These are phyloP conservation scores for Micromussa lordhowensis DNA, from an alignment of 92 coral and sea anemone species.

Conservation along the genomic window DNA sequence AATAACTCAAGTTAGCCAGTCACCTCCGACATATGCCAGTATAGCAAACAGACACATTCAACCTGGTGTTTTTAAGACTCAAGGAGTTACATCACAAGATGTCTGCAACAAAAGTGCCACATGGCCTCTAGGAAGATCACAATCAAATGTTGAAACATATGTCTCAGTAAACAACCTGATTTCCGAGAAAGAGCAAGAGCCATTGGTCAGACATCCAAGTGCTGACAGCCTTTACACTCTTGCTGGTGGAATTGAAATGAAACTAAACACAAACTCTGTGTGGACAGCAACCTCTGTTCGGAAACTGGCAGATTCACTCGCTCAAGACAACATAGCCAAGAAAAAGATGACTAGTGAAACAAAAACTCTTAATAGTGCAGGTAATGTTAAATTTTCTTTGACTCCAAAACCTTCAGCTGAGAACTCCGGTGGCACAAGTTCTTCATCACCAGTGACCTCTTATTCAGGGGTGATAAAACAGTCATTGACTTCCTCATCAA, in stretches of 20 bases:
- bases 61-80: slow-evolving; percentile 32
- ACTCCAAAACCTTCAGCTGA: slow-evolving; percentile 1
- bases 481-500: slow-evolving; percentile 16
- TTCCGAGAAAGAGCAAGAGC: not conserved
- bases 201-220: slow-evolving; percentile 26
- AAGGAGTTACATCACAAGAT: slow-evolving; percentile 16
- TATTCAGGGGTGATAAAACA: slow-evolving; percentile 68
- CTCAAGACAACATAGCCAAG: slow-evolving; percentile 28
- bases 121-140: slow-evolving; percentile 61
- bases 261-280: slow-evolving; percentile 26
- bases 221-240: slow-evolving; percentile 22
- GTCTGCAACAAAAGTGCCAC: slow-evolving; percentile 22
- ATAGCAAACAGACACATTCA: slow-evolving; percentile 79
- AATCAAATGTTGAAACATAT: slow-evolving; percentile 50
- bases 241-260: slow-evolving; percentile 25
- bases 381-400: not conserved
- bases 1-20: slow-evolving; percentile 14
- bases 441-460: slow-evolving; percentile 27
- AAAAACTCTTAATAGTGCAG: not conserved
- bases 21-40: slow-evolving; percentile 94
- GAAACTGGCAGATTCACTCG: slow-evolving; percentile 50
- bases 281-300: slow-evolving; percentile 42
- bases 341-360: slow-evolving; percentile 1
- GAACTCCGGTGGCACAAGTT: slow-evolving; percentile 9
- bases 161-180: slow-evolving; percentile 8